Conservation (phyloP, 2,797 vertebrate species). For the Eleutherodactylus coqui region DNA sequence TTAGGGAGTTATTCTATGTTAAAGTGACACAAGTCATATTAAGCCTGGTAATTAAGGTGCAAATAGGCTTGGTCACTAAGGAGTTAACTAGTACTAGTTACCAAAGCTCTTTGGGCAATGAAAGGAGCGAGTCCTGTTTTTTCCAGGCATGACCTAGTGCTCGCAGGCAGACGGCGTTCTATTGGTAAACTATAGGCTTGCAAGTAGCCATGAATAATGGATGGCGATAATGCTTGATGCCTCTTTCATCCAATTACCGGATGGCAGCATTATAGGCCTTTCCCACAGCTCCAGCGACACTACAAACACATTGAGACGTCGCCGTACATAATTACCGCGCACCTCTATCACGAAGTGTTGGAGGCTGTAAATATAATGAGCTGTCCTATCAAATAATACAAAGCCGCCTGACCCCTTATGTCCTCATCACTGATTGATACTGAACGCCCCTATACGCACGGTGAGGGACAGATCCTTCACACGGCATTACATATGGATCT, state of each 20-base stretch:
- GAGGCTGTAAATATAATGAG: background rate
- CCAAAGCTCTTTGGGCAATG: background rate
- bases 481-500: background rate
- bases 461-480: background rate
- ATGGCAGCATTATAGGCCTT: background rate
- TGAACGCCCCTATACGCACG: background rate
- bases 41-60: no score
- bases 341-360: background rate
- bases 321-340: no score
- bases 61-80: no score
- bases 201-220: background rate
- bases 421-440: background rate
- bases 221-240: background rate
- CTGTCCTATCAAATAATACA: background rate
- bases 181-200: background rate
- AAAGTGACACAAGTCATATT: no score
- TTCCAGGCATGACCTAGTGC: background rate
- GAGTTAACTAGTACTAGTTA: background rate
- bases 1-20: no score
- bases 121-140: background rate
- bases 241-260: background rate
- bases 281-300: background rate
- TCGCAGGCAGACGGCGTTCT: background rate
- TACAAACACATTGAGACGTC: background rate
- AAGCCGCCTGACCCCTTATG: background rate